Evolutionary conservation across 2,888 invertebrate genomes (phyloP).

Genomic region (Drosophila neonasuta): DNA sequence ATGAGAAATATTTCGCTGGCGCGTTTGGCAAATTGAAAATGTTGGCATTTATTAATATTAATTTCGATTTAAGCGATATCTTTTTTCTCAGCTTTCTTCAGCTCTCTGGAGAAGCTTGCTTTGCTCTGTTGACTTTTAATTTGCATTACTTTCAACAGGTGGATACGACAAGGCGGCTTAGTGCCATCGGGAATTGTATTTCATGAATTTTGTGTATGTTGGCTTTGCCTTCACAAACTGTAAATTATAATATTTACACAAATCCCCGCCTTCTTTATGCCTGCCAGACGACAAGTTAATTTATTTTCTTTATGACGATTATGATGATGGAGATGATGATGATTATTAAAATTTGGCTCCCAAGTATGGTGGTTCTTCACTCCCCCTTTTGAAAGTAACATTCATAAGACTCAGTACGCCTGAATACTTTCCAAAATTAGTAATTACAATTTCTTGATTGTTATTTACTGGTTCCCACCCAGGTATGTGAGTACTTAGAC

Average conservation of each 20-base stretch:
- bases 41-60: constrained; percentile 71
- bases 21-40: constrained; percentile 50
- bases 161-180: constrained; percentile 3
- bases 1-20: constrained; percentile 8
- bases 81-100: neutral
- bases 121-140: constrained; percentile 72
- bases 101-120: constrained; percentile 32
- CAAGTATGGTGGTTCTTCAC: neutral
- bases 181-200: constrained; percentile 25
- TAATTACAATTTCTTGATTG: constrained; percentile 57
- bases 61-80: constrained; percentile 60
- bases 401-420: constrained; percentile 26
- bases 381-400: constrained; percentile 22
- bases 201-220: constrained; percentile 22
- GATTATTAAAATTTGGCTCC: constrained; percentile 40
- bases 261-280: constrained; percentile 34
- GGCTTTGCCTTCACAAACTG: constrained; percentile 54
- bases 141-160: constrained; percentile 60
- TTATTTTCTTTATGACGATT: constrained; percentile 43
- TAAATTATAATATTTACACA: constrained; percentile 63
- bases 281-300: constrained; percentile 61
- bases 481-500: constrained; percentile 7
- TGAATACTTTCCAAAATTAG: constrained; percentile 44
- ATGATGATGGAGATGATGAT: constrained; percentile 16
- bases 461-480: constrained; percentile 42